A percentile compares a stretch with the other conserved stretches of the same genome.
phyloP scores from a whole-genome alignment of 2,888 invertebrate species.

The Ischnus inquisitorius region DNA sequence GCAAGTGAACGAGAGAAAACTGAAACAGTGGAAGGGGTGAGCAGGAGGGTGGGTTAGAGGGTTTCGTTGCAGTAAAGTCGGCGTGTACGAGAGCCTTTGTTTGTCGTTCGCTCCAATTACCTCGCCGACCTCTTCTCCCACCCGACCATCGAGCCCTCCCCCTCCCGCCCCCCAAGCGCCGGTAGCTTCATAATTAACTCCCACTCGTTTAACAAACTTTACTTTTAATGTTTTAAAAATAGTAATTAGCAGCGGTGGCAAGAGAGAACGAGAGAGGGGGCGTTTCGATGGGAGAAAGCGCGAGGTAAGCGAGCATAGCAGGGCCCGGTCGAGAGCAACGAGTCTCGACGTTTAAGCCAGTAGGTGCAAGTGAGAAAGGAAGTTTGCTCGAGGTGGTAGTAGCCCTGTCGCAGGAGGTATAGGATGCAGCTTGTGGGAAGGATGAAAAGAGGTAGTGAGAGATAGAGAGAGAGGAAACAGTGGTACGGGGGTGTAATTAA shows the following conservation, averaged over 20 bases:
- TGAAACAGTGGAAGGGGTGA: constrained; percentile 51
- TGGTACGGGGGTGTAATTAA: constrained; percentile 83
- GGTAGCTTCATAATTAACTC: constrained; percentile 85
- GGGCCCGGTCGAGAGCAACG: constrained; percentile 61
- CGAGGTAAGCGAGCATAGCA: constrained; percentile 64
- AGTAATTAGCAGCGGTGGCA: constrained; percentile 84
- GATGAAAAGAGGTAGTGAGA: constrained; percentile 6
- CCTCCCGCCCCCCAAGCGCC: constrained; percentile 74
- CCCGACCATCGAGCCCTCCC: constrained; percentile 20
- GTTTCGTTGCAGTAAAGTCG: constrained; percentile 73
- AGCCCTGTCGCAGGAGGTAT: constrained; percentile 72
- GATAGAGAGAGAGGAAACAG: constrained; percentile 29
- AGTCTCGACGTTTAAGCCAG: constrained; percentile 43
- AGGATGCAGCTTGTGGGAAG: constrained; percentile 71
- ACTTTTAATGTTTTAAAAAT: constrained; percentile 86
- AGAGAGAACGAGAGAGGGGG: constrained; percentile 71
- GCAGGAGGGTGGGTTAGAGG: constrained; percentile 49
- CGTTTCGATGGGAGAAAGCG: constrained; percentile 51
- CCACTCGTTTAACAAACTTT: constrained; percentile 86
- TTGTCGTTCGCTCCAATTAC: constrained; percentile 85
- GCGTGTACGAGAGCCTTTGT: constrained; percentile 80
- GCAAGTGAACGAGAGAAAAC: constrained; percentile 51
- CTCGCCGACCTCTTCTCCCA: constrained; percentile 76
- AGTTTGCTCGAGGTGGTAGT: constrained; percentile 74
- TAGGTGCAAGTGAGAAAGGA: constrained; percentile 69